Conservation (phyloP, 2,797 vertebrate genomes). For the Diglossa cyanea region DNA sequence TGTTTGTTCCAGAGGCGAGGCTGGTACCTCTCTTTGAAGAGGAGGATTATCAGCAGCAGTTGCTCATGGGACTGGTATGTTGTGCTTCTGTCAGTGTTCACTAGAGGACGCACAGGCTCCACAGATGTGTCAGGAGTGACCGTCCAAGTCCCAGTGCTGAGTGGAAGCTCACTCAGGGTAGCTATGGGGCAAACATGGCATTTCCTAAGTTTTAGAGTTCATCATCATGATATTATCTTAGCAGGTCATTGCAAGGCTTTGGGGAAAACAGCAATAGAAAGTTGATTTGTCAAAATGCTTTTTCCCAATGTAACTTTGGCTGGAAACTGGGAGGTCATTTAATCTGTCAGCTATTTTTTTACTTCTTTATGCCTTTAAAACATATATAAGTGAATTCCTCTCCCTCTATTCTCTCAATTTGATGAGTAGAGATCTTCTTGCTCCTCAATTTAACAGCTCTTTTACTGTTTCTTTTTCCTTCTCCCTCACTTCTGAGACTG, state of each 20-base stretch:
- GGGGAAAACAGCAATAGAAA: neutral
- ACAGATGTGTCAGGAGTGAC: neutral
- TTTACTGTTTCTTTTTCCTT: neutral
- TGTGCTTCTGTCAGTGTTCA: conserved; percentile 48
- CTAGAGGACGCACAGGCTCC: neutral
- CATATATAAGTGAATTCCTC: neutral
- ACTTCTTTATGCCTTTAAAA: neutral
- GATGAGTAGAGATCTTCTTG: neutral
- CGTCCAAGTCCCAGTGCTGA: neutral
- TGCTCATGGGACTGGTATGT: conserved; percentile 90
- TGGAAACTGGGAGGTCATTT: neutral
- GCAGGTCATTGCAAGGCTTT: neutral
- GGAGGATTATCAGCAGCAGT: conserved; percentile 87
- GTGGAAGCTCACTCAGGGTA: neutral
- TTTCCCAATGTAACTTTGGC: neutral
- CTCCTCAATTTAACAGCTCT: neutral
- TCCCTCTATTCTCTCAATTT: neutral
- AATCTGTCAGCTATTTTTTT: neutral
- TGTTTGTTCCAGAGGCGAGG: conserved; percentile 81
- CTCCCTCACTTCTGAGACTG: neutral
- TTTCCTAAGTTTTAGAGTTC: neutral
- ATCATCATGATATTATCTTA: neutral
- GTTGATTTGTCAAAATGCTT: neutral
- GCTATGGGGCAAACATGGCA: neutral
- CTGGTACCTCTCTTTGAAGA: conserved; percentile 88